These are phyloP conservation scores for Hedya salicella DNA, from an alignment of 2,888 invertebrate genomes.

Conservation along the genomic window DNA sequence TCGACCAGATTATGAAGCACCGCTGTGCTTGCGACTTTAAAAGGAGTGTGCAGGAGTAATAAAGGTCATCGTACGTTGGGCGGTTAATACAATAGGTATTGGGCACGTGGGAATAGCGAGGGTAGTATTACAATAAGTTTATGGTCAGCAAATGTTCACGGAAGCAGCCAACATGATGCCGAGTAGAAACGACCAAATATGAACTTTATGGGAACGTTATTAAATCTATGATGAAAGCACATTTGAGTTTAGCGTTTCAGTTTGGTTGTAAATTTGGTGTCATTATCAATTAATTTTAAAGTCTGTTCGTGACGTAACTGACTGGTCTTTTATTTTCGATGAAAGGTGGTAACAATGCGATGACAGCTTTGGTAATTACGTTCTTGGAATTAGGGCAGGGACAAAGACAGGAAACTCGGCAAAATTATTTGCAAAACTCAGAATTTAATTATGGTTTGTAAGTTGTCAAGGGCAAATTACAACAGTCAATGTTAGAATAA, in stretches of 20 bases:
- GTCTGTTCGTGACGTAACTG: conserved; percentile 24
- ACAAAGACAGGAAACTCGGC: neutral
- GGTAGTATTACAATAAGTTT: conserved; percentile 55
- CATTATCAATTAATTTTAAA: conserved; percentile 47
- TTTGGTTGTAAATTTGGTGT: conserved; percentile 50
- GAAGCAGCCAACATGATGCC: conserved; percentile 38
- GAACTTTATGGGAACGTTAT: conserved; percentile 5
- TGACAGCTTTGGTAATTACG: conserved; percentile 28
- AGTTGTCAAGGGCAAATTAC: too few species aligned
- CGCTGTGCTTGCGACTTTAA: conserved; percentile 37
- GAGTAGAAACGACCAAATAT: neutral
- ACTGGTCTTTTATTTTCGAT: conserved; percentile 12
- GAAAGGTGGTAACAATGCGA: conserved; percentile 3
- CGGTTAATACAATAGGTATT: conserved; percentile 54
- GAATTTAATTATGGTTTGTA: too few species aligned
- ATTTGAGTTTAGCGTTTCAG: conserved; percentile 41
- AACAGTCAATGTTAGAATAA: too few species aligned
- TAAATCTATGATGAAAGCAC: neutral
- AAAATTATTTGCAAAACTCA: too few species aligned
- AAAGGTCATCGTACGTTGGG: conserved; percentile 55
- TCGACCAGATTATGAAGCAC: conserved; percentile 55
- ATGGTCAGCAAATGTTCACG: conserved; percentile 52
- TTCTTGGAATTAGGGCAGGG: neutral
- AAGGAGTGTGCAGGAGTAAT: conserved; percentile 11
- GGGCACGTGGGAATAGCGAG: conserved; percentile 64